Conservation (phyloP, 2,888 invertebrate genomes). For the Rhagonycha lutea region DNA sequence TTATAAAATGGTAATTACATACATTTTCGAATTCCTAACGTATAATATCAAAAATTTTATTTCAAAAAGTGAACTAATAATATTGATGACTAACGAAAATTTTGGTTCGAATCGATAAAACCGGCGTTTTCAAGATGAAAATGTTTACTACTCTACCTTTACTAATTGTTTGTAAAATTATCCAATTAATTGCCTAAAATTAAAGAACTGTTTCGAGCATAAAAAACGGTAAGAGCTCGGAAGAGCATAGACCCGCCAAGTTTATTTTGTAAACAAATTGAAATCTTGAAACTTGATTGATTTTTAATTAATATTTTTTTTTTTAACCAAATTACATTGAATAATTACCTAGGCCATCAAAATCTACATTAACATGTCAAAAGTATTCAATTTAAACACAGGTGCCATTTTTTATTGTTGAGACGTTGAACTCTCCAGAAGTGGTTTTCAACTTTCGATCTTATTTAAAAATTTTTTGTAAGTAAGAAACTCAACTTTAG, state of each 20-base stretch:
- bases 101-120: not conserved
- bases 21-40: not conserved
- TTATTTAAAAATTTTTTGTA: not conserved
- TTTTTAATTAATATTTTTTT: conserved; percentile 4
- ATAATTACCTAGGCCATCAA: not conserved
- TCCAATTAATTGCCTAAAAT: not conserved
- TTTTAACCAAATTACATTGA: not conserved
- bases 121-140: not conserved
- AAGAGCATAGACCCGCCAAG: not conserved
- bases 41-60: not conserved
- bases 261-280: not conserved
- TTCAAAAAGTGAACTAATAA: not conserved
- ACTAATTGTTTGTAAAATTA: not conserved
- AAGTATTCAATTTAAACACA: not conserved
- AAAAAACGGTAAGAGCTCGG: not conserved
- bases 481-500: not conserved
- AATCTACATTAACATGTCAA: not conserved
- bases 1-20: conserved; percentile 7
- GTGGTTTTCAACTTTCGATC: not conserved
- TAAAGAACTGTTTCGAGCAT: not conserved
- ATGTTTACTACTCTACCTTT: not conserved
- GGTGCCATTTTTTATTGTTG: conserved; percentile 1
- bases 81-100: not conserved
- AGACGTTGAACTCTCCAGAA: conserved; percentile 1
- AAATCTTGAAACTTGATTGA: not conserved